phyloP scores from a whole-genome alignment of 2,113 vertebrate genomes.

The Anarrhichthys ocellatus region DNA sequence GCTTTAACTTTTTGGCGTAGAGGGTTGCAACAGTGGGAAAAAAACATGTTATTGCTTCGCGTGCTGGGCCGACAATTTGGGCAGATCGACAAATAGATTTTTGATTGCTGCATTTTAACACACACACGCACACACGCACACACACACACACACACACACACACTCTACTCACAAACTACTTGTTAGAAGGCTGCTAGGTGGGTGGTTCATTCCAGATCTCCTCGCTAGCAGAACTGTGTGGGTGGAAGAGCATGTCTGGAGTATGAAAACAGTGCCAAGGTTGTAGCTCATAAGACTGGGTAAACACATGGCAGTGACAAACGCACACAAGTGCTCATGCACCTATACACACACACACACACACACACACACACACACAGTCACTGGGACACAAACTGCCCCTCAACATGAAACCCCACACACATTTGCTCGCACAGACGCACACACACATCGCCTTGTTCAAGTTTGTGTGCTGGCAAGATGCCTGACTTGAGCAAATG shows the following conservation, averaged over 20 bases:
- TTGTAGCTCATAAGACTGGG: conserved; percentile 71
- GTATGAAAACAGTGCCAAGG: conserved; percentile 73
- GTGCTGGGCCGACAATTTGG: conserved; percentile 7
- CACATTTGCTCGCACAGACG: not conserved
- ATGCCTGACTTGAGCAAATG: conserved; percentile 42
- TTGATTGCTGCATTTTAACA: conserved; percentile 55
- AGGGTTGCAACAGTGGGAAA: conserved; percentile 14
- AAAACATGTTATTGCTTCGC: conserved; percentile 18
- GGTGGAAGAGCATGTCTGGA: conserved; percentile 76
- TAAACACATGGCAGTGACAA: conserved; percentile 66
- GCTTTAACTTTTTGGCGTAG: conserved; percentile 29
- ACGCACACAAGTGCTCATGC: conserved; percentile 10
- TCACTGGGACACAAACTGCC: conserved; percentile 18
- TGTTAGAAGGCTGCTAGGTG: conserved; percentile 68
- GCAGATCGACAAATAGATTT: conserved; percentile 38
- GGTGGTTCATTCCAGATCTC: conserved; percentile 73
- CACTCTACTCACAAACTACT: conserved; percentile 43
- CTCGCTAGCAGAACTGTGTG: conserved; percentile 72
- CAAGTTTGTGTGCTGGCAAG: conserved; percentile 25
- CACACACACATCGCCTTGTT: not conserved
- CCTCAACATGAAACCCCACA: conserved; percentile 12
- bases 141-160: conserved; percentile 16
- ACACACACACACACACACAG: conserved; percentile 32
- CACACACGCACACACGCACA: conserved; percentile 5
- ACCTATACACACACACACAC: not conserved